Base-by-base conservation (phyloP, 1,140 invertebrate species). In the Drosophila persimilis region DNA sequence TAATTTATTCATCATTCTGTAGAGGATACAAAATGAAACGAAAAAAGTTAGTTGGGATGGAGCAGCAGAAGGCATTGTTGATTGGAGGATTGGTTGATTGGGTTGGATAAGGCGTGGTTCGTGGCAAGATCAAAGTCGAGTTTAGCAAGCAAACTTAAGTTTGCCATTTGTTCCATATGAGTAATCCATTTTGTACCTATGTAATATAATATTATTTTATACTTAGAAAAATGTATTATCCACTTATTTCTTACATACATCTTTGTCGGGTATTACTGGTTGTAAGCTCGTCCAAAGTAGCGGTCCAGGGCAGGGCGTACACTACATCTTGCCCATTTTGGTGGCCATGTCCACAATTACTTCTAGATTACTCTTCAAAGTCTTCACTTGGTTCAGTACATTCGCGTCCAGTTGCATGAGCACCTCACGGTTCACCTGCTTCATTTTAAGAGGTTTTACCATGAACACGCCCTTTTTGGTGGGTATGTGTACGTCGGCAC, bases 401-500 rank as follows among this genome's bases (percentile, higher is more conserved):
- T 76, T 54, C 2, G 41, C 22, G 45, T 91, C 81, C 22, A 91
- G 59, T 5, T 26, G 24, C 24, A 26, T 5, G 24, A 26, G 24
- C 24, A 26, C 24, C 5, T 26, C 24, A 4, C 24, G 24, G 24
- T 26, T 26, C 24, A 26, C 24, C 24, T 26, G 4, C 24, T 26
- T 4, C 4, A 26, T 26, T 26, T 26, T 26, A 20, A 60, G 56
- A 0, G 90, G 77, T 9, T 85, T 73, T 52, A 90, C 48, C 1
- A 65, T 85, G 6, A 91, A 62, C 1, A 90, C 77, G 0, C 94
- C 94, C 85, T 93, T 91, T 1, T 73, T 58, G 15, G 94, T 75
- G 24, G 94, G 94, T 20, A 94, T 93, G 80, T 93, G 93, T 1
- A 94, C 90, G 64, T 93, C 94, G 2, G 92, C 92, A 50, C 73